Base-by-base conservation (phyloP, 2,888 invertebrate species). In the Cactoblastis cactorum region DNA sequence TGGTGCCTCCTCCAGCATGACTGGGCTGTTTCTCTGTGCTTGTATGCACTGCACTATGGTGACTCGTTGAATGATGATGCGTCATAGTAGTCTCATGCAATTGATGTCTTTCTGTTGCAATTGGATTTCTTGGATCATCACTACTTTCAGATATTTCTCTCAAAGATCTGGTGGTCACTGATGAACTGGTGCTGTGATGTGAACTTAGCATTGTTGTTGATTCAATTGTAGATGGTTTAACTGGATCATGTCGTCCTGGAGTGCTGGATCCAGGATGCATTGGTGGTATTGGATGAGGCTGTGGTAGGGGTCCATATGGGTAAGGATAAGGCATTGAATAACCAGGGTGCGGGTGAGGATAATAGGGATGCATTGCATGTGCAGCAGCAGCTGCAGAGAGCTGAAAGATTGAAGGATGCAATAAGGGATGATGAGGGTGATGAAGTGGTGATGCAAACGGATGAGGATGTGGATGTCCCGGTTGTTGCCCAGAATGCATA, bases 401-500 rank as follows among this genome's bases (percentile, higher is more conserved):
- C 66, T 89, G 88, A 51, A 88, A 87, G 54, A 94, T 86, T 2
- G 93, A 92, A 15, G 93, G 93, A 69, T 93, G 94, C 71, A 94
- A 91, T 45, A 94, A 77, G 0, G 92, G 92, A 73, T 94, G 95
- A 70, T 94, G 95, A 14, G 95, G 93, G 64, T 95, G 95, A 63
- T 93, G 94, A 75, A 94, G 90, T 41, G 91, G 92, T 0, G 92
- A 91, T 55, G 92, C 92, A 78, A 94, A 93, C 12, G 94, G 92
- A 79, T 92, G 92, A 45, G 92, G 92, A 65, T 92, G 92, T 67
- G 92, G 92, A 1, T 92, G 93, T 55, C 94, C 94, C 41, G 92
- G 92, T 67, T 94, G 94, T 69, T 94, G 95, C 1, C 94, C 92
- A 4, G 95, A 93, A 75, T 95, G 95, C 88, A 95, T 94, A 11